These are phyloP conservation scores for Sebastes glaucus DNA, from an alignment of 2,797 vertebrate species.

Conservation along the genomic window DNA sequence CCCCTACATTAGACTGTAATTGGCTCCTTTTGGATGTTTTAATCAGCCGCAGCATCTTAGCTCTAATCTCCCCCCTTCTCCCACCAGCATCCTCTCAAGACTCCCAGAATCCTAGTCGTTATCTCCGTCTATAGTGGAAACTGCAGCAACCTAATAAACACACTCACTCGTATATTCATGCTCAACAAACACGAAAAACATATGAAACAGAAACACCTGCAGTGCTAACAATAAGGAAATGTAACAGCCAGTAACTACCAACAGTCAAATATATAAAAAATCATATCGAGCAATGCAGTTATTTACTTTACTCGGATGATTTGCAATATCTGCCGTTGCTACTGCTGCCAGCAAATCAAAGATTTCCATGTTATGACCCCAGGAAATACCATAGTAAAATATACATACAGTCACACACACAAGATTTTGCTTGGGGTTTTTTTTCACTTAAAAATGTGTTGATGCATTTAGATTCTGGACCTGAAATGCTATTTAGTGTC, in stretches of 20 bases:
- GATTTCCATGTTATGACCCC: not conserved
- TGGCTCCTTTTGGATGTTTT: constrained; percentile 65
- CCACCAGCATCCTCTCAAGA: constrained; percentile 5
- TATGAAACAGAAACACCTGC: constrained; percentile 17
- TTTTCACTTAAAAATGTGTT: not conserved
- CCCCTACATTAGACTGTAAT: constrained; percentile 50
- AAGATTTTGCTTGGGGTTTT: accelerated
- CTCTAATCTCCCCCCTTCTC: constrained; percentile 42
- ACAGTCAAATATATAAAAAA: not conserved
- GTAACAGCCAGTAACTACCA: not conserved
- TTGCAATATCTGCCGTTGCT: not conserved
- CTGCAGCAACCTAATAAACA: constrained; percentile 29
- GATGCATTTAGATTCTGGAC: not conserved
- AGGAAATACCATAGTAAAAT: not conserved
- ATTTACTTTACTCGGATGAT: not conserved
- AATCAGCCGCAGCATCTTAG: constrained; percentile 54
- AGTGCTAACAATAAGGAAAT: constrained; percentile 1
- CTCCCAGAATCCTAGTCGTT: constrained; percentile 24
- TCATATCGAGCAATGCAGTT: not conserved
- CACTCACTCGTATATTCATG: constrained; percentile 21
- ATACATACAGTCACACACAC: not conserved
- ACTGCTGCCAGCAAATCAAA: not conserved
- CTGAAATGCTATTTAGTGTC: not conserved
- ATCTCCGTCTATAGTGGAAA: constrained; percentile 24
- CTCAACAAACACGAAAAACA: constrained; percentile 5